Conservation (phyloP, 2,888 invertebrate genomes). For the Drosophila robusta region DNA sequence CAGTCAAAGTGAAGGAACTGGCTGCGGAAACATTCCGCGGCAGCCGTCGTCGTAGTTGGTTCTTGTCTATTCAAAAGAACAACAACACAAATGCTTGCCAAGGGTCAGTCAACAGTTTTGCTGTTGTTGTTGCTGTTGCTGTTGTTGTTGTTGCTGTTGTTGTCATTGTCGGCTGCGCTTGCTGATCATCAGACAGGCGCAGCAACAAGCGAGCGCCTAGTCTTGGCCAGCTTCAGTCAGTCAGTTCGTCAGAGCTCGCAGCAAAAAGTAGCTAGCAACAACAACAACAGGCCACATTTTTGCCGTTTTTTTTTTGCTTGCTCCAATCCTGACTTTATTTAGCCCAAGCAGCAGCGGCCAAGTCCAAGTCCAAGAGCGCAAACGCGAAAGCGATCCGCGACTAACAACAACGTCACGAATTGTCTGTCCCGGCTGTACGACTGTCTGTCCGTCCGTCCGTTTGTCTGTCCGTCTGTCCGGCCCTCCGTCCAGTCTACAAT, state of each 20-base stretch:
- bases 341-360: constrained; percentile 41
- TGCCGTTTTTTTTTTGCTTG: constrained; percentile 34
- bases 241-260: constrained; percentile 41
- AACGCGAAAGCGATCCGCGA: constrained; percentile 53
- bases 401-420: constrained; percentile 82
- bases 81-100: constrained; percentile 59
- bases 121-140: constrained; percentile 40
- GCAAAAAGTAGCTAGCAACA: constrained; percentile 36
- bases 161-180: constrained; percentile 66
- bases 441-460: constrained; percentile 20
- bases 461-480: constrained; percentile 14
- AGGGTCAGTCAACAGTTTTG: constrained; percentile 70
- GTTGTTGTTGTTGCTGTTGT: constrained; percentile 38
- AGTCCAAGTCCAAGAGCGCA: constrained; percentile 27
- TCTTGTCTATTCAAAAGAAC: constrained; percentile 55
- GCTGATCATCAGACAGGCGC: constrained; percentile 61
- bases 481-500: constrained; percentile 64
- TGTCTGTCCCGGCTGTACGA: constrained; percentile 66
- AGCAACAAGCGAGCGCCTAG: constrained; percentile 50
- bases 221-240: constrained; percentile 66
- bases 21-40: constrained; percentile 29
- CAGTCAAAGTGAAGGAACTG: constrained; percentile 71
- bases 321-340: constrained; percentile 52
- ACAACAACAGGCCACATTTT: constrained; percentile 57
- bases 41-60: constrained; percentile 25